Percentiles rank a stretch among this genome's conserved stretches.
Evolutionary conservation across 2,888 invertebrate genomes (phyloP).

Genomic region (Sussaba pulchella): DNA sequence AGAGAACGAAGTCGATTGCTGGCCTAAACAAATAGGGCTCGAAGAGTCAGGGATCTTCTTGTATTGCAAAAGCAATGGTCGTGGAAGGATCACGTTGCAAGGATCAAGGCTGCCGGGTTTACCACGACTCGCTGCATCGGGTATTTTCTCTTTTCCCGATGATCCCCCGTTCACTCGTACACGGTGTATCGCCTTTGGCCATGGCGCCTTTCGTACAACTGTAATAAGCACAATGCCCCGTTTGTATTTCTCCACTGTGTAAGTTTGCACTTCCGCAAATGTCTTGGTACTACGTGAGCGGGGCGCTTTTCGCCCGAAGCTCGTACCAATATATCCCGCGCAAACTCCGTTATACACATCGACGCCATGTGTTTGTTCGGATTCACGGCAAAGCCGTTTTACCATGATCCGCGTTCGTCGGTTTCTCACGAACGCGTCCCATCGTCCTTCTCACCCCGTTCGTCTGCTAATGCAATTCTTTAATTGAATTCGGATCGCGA

Average conservation of each 20-base stretch:
- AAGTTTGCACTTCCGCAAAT: constrained; percentile 41
- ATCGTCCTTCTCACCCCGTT: constrained; percentile 9
- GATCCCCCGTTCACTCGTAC: neutral
- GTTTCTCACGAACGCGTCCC: neutral
- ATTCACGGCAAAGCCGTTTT: constrained; percentile 32
- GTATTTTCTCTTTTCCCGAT: constrained; percentile 13
- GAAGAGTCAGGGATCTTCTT: neutral
- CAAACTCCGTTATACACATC: constrained; percentile 17
- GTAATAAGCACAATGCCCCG: constrained; percentile 20
- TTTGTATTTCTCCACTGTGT: constrained; percentile 24
- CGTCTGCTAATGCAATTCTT: constrained; percentile 73
- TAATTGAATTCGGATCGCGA: constrained; percentile 71
- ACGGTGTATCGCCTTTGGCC: constrained; percentile 38
- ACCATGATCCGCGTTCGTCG: constrained; percentile 12
- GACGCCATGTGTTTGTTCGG: constrained; percentile 51
- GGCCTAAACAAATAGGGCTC: constrained; percentile 65
- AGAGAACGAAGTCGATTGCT: constrained; percentile 60
- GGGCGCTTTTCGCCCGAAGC: neutral
- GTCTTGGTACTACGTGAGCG: constrained; percentile 7
- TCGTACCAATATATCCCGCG: neutral
- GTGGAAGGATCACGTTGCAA: constrained; percentile 34
- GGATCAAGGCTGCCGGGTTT: constrained; percentile 8
- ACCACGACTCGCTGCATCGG: constrained; percentile 27
- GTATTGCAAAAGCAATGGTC: constrained; percentile 28
- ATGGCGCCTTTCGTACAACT: constrained; percentile 15